phyloP scores from a whole-genome alignment of 2,113 vertebrate species.

The Canis aureus region DNA sequence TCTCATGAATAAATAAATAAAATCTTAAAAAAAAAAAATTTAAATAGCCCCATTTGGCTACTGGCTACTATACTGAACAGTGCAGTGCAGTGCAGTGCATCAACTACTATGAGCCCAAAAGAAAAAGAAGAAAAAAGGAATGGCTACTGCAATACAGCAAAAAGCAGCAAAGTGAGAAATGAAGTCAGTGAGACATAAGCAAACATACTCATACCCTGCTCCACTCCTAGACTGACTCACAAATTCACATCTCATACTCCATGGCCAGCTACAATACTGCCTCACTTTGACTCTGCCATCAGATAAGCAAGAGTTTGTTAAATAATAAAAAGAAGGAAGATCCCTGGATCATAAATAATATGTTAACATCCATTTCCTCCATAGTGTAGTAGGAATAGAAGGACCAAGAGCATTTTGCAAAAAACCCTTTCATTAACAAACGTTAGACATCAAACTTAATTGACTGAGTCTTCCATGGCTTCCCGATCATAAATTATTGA shows the following conservation, averaged over 20 bases:
- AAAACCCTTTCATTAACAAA: not conserved
- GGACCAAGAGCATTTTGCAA: not conserved
- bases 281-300: not conserved
- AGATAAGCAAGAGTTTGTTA: not conserved
- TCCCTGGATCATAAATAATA: not conserved
- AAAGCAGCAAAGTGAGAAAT: not conserved
- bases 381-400: not conserved
- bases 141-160: not conserved
- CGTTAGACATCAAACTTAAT: not conserved
- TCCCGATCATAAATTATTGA: not conserved
- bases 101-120: not conserved
- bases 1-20: too few species aligned
- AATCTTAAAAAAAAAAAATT: not conserved
- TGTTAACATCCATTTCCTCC: not conserved
- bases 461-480: not conserved
- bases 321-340: not conserved
- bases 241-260: not conserved
- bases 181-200: not conserved
- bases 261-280: not conserved
- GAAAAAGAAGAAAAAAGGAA: not conserved
- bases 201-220: not conserved
- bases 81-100: not conserved
- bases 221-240: too few species aligned
- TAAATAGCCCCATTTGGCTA: not conserved
- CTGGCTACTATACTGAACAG: not conserved